Percentiles rank a stretch among this genome's conserved stretches.
Evolutionary conservation across 2,113 vertebrate genomes (phyloP).

Genomic region (Eclectus roratus): DNA sequence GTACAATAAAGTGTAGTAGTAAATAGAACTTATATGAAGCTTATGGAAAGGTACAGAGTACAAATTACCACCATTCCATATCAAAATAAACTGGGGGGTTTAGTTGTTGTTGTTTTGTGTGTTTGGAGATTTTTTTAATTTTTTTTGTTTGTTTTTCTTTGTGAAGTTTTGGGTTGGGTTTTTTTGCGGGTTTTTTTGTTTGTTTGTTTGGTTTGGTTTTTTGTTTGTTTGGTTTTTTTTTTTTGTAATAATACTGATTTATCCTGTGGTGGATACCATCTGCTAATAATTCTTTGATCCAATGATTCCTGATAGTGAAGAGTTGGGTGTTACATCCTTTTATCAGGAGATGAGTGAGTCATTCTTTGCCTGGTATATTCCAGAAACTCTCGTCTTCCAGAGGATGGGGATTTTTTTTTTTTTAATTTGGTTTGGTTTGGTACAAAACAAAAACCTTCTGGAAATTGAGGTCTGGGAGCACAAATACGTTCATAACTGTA

Average conservation of each 20-base stretch:
- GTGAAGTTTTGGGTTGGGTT: not conserved
- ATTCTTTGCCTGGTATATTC: not conserved
- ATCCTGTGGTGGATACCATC: not conserved
- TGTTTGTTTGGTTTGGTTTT: not conserved
- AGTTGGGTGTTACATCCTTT: not conserved
- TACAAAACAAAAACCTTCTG: not conserved
- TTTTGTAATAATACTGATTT: not conserved
- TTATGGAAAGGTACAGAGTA: not conserved
- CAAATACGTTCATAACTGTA: not conserved
- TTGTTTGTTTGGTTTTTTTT: no score
- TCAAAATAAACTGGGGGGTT: rapidly evolving
- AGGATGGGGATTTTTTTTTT: not conserved
- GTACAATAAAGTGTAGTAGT: not conserved
- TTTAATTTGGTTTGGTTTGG: not conserved
- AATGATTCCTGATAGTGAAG: not conserved
- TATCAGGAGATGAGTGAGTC: not conserved
- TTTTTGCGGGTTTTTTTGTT: no score
- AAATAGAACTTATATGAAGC: not conserved
- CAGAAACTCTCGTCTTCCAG: not conserved
- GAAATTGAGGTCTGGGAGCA: not conserved
- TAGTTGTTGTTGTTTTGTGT: not conserved
- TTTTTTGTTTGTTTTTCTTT: not conserved
- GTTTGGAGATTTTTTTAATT: not conserved
- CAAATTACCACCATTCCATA: not conserved
- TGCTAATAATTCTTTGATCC: not conserved